These are phyloP conservation scores for Podarcis cretensis DNA, from an alignment of 2,113 vertebrate species.

Conservation along the genomic window DNA sequence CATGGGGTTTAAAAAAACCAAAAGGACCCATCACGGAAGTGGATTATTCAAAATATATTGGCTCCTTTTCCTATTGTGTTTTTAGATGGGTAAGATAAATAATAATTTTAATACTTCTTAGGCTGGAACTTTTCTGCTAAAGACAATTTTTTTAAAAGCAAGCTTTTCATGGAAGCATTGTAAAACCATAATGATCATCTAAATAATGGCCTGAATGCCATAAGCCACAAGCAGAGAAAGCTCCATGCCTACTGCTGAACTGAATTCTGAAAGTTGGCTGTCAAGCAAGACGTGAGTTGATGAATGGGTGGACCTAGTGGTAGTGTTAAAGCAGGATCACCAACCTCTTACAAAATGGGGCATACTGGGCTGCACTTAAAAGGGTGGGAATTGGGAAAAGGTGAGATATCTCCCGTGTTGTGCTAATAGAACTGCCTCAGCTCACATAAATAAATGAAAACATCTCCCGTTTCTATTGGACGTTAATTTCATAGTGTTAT, in stretches of 20 bases:
- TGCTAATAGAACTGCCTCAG: too few species aligned
- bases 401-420: too few species aligned
- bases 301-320: not conserved
- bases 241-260: not conserved
- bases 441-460: too few species aligned
- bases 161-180: not conserved
- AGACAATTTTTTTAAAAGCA: not conserved
- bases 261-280: not conserved
- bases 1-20: not conserved
- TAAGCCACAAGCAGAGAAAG: not conserved
- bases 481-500: not conserved
- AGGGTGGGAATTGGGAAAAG: too few species aligned
- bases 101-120: not conserved
- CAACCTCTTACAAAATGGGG: too few species aligned
- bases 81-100: not conserved
- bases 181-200: not conserved
- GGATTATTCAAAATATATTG: constrained; percentile 27
- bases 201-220: not conserved
- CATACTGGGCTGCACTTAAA: too few species aligned
- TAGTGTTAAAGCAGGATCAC: not conserved
- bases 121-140: not conserved
- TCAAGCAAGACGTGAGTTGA: not conserved
- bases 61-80: not conserved
- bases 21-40: constrained; percentile 8
- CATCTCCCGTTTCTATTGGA: too few species aligned